Evolutionary conservation across 2,888 invertebrate genomes (phyloP).

Genomic region (Hyles lineata): DNA sequence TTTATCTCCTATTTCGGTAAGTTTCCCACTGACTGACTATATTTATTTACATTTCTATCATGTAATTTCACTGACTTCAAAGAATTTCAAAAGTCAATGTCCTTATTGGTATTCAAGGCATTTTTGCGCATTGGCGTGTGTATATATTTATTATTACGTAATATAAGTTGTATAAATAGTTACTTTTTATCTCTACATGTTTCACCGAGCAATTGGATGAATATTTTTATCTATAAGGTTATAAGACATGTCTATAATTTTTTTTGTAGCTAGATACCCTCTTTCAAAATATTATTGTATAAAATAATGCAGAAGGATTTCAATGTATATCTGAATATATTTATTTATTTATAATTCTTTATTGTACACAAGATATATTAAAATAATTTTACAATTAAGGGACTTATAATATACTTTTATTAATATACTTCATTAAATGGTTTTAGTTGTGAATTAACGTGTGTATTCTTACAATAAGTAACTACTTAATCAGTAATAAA

Average conservation of each 20-base stretch:
- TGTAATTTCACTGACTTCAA: background rate
- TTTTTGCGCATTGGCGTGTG: background rate
- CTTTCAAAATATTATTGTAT: no score
- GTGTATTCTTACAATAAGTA: no score
- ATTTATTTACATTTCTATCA: no score
- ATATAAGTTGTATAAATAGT: background rate
- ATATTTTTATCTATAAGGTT: background rate
- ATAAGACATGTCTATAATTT: background rate
- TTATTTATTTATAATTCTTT: no score
- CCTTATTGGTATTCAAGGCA: background rate
- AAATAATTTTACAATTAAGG: no score
- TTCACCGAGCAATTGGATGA: background rate
- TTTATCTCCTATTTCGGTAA: background rate
- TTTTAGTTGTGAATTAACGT: no score
- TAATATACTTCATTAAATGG: no score
- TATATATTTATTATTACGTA: constrained; percentile 1
- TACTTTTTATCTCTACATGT: background rate
- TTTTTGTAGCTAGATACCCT: background rate
- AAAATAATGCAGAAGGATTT: no score
- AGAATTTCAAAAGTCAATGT: background rate
- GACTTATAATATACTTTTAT: no score
- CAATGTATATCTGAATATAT: no score
- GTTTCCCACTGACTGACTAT: background rate
- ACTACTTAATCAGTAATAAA: no score
- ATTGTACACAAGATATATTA: no score